Base-by-base conservation (phyloP, 2,888 invertebrate species). In the Caprella mutica region DNA sequence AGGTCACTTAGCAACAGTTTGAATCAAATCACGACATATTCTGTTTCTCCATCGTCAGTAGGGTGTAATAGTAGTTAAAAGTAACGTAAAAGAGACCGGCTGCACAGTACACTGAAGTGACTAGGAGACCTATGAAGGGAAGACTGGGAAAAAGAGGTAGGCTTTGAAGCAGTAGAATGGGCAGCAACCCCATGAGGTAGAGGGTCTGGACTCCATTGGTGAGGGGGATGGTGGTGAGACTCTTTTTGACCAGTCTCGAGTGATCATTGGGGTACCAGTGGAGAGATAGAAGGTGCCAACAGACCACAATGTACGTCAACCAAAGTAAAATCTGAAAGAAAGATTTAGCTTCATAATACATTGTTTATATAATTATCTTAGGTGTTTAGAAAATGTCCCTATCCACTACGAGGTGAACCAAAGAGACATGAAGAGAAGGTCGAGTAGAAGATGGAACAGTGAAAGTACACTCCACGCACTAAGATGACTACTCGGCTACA, bases 201-300 rank as follows among this genome's bases (percentile, higher is more conserved):
- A 33, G 23, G 51, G 38, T 23, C 35, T 38, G 51, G 14, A 30
- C 35, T 33, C 17, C n/a, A 38, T 6, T 9, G 51, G 26, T 33
- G 51, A 51, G 51, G 23, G 38, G 51, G 8, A 35, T 19, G 38
- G 14, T 33, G 23, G 26, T 33, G 33, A 38, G 38, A 38, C 35
- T n/a, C 23, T 17, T 33, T 23, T 21, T 33, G 24, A 38, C n/a
- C 35, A 51, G 51, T 23, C 35, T 33, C 23, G 24, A n/a, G 38
- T 38, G 51, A 38, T 38, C 35, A n/a, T 23, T 33, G n/a, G 38
- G 51, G 24, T 38, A 38, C 35, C 35, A 38, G 51, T 38, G 51
- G 29, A 51, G 51, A 17, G 24, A 24, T 9, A 51, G 51, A 17
- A 35, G n/a, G 12, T 19, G 51, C 35, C 35, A 51, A 38, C 51